phyloP scores from a whole-genome alignment of 1,140 invertebrate species.

The Drosophila neocordata region DNA sequence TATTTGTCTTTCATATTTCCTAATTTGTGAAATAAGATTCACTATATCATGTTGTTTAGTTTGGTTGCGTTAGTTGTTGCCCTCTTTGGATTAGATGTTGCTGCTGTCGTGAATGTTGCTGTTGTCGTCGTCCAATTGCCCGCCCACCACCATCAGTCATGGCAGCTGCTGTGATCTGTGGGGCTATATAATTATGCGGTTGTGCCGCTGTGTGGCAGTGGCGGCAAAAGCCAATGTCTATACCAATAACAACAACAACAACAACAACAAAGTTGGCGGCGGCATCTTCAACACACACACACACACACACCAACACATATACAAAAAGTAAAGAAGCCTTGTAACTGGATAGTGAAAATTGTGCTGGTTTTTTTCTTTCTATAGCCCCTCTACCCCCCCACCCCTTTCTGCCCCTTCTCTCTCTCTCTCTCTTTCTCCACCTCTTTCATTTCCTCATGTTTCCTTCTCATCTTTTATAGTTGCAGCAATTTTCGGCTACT shows the following conservation, averaged over 20 bases:
- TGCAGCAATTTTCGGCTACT: constrained; percentile 66
- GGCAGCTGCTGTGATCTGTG: constrained; percentile 38
- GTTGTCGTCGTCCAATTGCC: constrained; percentile 32
- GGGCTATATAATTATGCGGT: constrained; percentile 68
- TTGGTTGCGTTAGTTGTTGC: constrained; percentile 2
- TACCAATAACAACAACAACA: too few relatives aligned
- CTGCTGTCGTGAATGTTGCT: constrained; percentile 17
- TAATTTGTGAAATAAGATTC: constrained; percentile 11
- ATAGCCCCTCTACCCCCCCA: background rate
- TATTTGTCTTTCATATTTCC: background rate
- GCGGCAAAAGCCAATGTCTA: too few relatives aligned
- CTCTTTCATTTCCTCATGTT: background rate
- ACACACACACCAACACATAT: background rate
- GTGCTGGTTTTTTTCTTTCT: constrained; percentile 48
- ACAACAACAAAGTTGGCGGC: background rate
- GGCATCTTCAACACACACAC: constrained; percentile 36
- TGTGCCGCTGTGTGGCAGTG: constrained; percentile 13
- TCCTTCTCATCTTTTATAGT: background rate
- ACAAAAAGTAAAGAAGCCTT: constrained; percentile 14
- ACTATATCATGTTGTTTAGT: constrained; percentile 4
- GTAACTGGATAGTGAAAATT: constrained; percentile 73
- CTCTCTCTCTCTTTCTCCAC: constrained; percentile 11
- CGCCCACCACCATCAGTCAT: constrained; percentile 29
- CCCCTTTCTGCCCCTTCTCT: too few relatives aligned
- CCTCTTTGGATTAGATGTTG: constrained; percentile 8